Evolutionary conservation across 2,888 invertebrate genomes (phyloP), one percentile per base, ranked within the genome.

Genomic region (Melanophora roralis): DNA sequence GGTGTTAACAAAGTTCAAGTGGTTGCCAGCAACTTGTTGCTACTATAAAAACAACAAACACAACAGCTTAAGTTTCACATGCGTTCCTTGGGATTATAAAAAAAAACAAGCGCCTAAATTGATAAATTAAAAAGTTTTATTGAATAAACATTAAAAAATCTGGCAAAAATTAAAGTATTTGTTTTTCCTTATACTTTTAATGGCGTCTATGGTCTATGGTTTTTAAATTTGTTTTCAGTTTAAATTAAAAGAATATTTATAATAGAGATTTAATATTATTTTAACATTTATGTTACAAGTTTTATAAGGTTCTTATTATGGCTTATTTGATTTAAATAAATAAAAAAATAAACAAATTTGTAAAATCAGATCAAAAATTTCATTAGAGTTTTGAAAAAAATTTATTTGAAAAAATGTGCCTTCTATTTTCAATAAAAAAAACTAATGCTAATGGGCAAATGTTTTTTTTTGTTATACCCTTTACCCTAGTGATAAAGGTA

Each of bases 1-100:
- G 82, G 80, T 76, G 78, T 73, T 78, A 76, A 65, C 65, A 81
- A 73, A 78, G 83, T 82, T 83, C 83, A 82, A 83, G 75, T 78
- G 76, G 77, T 51, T 74, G 83, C 84, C 84, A 85, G 85, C 88
- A 85, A 87, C 87, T 86, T 88, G 88, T 88, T 88, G 88, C 81
- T 67, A 32, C 45, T 65, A 23, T 14, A 67, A 8, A 27, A 34
- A 11, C n/a, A 49, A 14, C n/a, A 55, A 47, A 32, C 43, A 65
- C 49, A 60, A 38, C 59, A 72, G 57, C 27, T 62, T 47, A 19
- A 43, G 23, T 40, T 55, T 64, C 47, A 47, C 3, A 69, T 69
- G 68, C 68, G 75, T 69, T 76, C 55, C 60, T 14, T 64, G 51
- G 60, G 14, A 32, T n/a, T n/a, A 68, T 43, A 36, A 21, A 43